Percentiles rank a stretch among this genome's conserved stretches.
These are phyloP conservation scores for Drosophila prolongata DNA, from an alignment of 2,888 invertebrate species.

Conservation along the genomic window DNA sequence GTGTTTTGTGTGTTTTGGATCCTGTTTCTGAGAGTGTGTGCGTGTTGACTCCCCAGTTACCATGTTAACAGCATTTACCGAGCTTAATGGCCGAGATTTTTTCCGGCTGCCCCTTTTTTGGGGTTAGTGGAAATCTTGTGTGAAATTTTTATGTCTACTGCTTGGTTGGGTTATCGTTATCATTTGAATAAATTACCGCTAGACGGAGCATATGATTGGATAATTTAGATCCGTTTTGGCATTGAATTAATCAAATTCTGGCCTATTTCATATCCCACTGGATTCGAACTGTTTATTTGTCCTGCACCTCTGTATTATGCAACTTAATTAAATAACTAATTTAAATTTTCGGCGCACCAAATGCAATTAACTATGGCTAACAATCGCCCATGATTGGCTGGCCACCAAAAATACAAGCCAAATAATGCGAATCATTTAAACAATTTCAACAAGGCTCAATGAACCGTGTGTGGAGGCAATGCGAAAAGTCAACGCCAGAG, in stretches of 20 bases:
- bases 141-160: conserved; percentile 19
- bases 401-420: conserved; percentile 32
- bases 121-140: conserved; percentile 33
- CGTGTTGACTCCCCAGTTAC: conserved; percentile 36
- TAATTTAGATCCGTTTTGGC: conserved; percentile 43
- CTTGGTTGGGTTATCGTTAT: conserved; percentile 22
- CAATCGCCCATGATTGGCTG: conserved; percentile 42
- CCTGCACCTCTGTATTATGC: neutral
- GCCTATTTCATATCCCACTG: conserved; percentile 18
- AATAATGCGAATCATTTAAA: conserved; percentile 49
- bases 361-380: conserved; percentile 60
- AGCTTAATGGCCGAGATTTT: conserved; percentile 40
- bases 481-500: conserved; percentile 52
- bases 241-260: conserved; percentile 32
- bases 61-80: conserved; percentile 50
- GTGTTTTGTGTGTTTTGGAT: conserved; percentile 5
- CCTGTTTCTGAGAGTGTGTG: conserved; percentile 14
- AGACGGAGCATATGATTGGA: conserved; percentile 47
- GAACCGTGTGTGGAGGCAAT: conserved; percentile 16
- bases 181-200: conserved; percentile 52
- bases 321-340: conserved; percentile 65
- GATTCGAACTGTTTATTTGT: neutral
- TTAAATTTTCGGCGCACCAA: conserved; percentile 54
- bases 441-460: conserved; percentile 50
- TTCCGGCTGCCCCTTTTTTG: conserved; percentile 26